Conservation (phyloP, 2,113 vertebrate species). For the Junco hyemalis region DNA sequence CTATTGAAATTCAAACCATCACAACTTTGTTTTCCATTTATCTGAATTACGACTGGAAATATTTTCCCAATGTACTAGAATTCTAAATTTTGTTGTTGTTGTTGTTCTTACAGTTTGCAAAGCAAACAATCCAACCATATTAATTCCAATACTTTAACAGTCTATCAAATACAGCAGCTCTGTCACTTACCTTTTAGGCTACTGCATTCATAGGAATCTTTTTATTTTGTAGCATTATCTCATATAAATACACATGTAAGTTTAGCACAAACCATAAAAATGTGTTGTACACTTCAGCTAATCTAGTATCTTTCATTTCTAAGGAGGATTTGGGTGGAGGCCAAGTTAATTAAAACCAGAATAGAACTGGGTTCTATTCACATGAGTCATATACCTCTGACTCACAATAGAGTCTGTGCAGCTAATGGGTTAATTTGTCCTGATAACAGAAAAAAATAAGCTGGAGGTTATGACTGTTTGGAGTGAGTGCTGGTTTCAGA, state of each 20-base stretch:
- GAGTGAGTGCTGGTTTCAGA: neutral
- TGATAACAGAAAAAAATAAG: slow-evolving; percentile 7
- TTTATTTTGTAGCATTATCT: neutral
- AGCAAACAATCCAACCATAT: neutral
- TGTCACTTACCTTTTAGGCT: neutral
- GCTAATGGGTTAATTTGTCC: slow-evolving; percentile 57
- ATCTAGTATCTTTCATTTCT: slow-evolving; percentile 33
- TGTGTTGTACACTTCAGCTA: neutral
- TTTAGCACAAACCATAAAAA: slow-evolving; percentile 40
- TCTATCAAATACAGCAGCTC: neutral
- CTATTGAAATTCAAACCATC: neutral
- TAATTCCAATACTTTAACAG: neutral
- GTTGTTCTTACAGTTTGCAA: neutral
- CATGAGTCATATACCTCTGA: slow-evolving; percentile 52
- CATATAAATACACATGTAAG: neutral
- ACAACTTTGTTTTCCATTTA: neutral
- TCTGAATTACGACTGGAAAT: neutral
- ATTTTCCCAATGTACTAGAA: neutral
- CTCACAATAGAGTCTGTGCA: slow-evolving; percentile 14
- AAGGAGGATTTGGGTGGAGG: slow-evolving; percentile 29
- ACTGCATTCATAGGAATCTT: neutral
- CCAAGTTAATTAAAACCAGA: slow-evolving; percentile 56
- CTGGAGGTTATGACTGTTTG: slow-evolving; percentile 39
- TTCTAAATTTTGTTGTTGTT: neutral
- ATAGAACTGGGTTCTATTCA: slow-evolving; percentile 19